phyloP scores from a whole-genome alignment of 37 sponge, comb jelly and placozoan species.

The Dysidea cf. avara region DNA sequence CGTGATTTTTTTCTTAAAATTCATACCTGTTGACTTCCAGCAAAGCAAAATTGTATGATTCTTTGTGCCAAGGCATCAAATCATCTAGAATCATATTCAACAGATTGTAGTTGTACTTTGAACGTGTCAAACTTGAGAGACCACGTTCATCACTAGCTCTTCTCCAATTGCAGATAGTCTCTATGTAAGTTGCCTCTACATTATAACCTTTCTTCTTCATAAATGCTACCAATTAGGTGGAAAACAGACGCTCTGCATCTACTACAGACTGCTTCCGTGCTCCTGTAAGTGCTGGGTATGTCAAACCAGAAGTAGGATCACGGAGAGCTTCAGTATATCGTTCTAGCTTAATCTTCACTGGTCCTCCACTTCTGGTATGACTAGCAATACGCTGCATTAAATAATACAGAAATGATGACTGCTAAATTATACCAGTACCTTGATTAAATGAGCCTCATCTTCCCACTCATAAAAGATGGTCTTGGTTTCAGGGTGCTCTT shows the following conservation, averaged over 20 bases:
- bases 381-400: background rate
- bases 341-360: background rate
- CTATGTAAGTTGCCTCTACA: too few relatives aligned
- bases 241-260: background rate
- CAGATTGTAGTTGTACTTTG: too few relatives aligned
- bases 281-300: conserved; percentile 6
- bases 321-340: conserved; percentile 5
- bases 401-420: too few relatives aligned
- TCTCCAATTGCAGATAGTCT: too few relatives aligned
- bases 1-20: too few relatives aligned
- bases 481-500: background rate
- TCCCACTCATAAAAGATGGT: conserved; percentile 12
- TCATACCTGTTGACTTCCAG: too few relatives aligned
- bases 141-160: too few relatives aligned
- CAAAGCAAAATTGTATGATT: too few relatives aligned
- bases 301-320: background rate
- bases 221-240: too few relatives aligned
- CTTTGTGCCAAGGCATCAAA: too few relatives aligned
- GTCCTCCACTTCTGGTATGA: background rate
- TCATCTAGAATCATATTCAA: background rate
- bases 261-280: background rate
- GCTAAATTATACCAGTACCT: background rate
- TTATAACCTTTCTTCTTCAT: too few relatives aligned
- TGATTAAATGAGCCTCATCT: conserved; percentile 6
- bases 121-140: too few relatives aligned